phyloP scores from a whole-genome alignment of 2,113 vertebrate genomes.

The Cyanocitta stelleri region DNA sequence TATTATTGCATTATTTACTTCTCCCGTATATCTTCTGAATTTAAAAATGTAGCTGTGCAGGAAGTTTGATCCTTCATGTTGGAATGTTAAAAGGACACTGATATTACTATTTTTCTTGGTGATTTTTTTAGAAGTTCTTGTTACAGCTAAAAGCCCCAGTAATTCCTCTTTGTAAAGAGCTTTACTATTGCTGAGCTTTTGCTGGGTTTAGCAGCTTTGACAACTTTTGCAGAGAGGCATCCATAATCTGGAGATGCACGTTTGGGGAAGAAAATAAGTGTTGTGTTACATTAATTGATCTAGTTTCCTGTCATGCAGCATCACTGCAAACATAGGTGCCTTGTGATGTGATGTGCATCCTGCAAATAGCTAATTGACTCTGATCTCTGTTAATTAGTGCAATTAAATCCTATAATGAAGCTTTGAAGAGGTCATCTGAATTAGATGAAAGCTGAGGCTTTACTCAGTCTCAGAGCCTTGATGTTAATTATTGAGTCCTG shows the following conservation, averaged over 20 bases:
- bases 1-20: not conserved
- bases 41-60: not conserved
- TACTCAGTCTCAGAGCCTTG: constrained; percentile 77
- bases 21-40: not conserved
- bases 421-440: constrained; percentile 83
- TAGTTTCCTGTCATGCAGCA: constrained; percentile 73
- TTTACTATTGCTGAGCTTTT: not conserved
- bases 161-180: not conserved
- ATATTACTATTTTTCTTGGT: not conserved
- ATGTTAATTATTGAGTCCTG: constrained; percentile 74
- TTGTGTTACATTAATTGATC: constrained; percentile 43
- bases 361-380: constrained; percentile 81
- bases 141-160: not conserved
- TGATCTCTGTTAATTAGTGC: constrained; percentile 82
- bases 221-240: not conserved
- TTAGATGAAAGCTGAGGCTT: constrained; percentile 83
- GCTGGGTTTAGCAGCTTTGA: not conserved
- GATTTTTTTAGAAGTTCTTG: not conserved
- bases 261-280: not conserved
- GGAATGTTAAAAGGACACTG: not conserved
- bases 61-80: not conserved
- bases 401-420: constrained; percentile 80
- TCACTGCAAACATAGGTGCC: constrained; percentile 75
- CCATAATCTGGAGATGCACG: not conserved
- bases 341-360: constrained; percentile 75